These are phyloP conservation scores for Macrotrachela quadricornifera DNA, from an alignment of 1,140 invertebrate species.

Conservation along the genomic window DNA sequence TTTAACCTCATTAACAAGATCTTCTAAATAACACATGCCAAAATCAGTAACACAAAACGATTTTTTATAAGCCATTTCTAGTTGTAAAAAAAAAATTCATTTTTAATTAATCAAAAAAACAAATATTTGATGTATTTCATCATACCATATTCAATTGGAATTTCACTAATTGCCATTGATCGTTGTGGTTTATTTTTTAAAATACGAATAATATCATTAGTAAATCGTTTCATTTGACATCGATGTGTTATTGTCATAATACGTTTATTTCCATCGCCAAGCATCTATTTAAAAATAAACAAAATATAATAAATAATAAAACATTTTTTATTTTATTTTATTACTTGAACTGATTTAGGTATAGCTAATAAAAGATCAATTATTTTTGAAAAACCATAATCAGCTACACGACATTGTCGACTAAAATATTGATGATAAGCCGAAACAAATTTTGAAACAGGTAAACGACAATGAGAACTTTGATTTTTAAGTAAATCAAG, in stretches of 20 bases:
- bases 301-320: no score
- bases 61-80: slow-evolving; percentile 33
- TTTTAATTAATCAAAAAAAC: no score
- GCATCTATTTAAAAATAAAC: no score
- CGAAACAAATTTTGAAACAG: slow-evolving; percentile 64
- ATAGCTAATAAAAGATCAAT: slow-evolving; percentile 67
- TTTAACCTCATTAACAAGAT: slow-evolving; percentile 49
- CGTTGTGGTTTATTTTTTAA: slow-evolving; percentile 39
- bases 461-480: slow-evolving; percentile 41
- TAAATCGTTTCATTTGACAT: slow-evolving; percentile 67
- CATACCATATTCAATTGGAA: slow-evolving; percentile 40
- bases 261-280: background rate
- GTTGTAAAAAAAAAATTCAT: no score
- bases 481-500: slow-evolving; percentile 2
- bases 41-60: slow-evolving; percentile 55
- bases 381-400: slow-evolving; percentile 78
- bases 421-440: slow-evolving; percentile 86
- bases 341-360: slow-evolving; percentile 64
- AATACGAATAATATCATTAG: slow-evolving; percentile 58
- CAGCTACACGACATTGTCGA: slow-evolving; percentile 70
- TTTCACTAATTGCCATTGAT: no score
- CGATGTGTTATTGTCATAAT: slow-evolving; percentile 59
- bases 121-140: no score
- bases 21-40: slow-evolving; percentile 50
- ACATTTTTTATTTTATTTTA: no score